phyloP scores from a whole-genome alignment of 2,888 invertebrate species.

The Polyommatus icarus region DNA sequence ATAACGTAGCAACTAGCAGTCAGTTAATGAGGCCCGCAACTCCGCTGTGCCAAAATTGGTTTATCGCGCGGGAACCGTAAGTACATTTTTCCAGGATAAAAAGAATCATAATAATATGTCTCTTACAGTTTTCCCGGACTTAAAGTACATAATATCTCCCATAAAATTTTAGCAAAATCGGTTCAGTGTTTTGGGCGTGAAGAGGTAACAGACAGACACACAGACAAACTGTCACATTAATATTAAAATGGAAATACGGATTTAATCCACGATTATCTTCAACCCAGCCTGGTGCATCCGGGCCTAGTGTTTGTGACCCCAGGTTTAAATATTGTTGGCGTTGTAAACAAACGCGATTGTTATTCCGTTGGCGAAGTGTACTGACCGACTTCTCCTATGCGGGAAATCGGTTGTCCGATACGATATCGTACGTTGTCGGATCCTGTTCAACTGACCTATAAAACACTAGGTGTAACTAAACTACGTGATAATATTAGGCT shows the following conservation, averaged over 20 bases:
- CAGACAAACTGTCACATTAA: background rate
- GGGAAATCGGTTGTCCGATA: slow-evolving; percentile 4
- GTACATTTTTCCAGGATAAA: background rate
- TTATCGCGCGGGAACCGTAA: background rate
- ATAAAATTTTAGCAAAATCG: background rate
- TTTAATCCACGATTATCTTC: background rate
- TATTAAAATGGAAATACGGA: background rate
- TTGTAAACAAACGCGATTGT: slow-evolving; percentile 4
- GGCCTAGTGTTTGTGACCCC: background rate
- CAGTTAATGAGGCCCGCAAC: too few relatives aligned
- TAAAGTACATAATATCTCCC: too few relatives aligned
- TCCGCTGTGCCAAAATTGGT: too few relatives aligned
- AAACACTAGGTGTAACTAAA: too few relatives aligned
- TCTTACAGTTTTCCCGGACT: background rate
- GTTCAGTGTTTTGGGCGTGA: background rate
- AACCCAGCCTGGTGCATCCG: background rate
- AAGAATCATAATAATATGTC: too few relatives aligned
- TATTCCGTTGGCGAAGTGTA: background rate
- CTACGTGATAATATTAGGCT: too few relatives aligned
- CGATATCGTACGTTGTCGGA: background rate
- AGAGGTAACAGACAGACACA: background rate
- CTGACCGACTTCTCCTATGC: slow-evolving; percentile 7
- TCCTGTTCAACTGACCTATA: background rate
- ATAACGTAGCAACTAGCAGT: too few relatives aligned
- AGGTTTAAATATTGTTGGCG: background rate